A percentile compares a stretch with the other conserved stretches of the same genome.
phyloP scores from a whole-genome alignment of 1,140 invertebrate species.

The Pygmarrhopalites habei region DNA sequence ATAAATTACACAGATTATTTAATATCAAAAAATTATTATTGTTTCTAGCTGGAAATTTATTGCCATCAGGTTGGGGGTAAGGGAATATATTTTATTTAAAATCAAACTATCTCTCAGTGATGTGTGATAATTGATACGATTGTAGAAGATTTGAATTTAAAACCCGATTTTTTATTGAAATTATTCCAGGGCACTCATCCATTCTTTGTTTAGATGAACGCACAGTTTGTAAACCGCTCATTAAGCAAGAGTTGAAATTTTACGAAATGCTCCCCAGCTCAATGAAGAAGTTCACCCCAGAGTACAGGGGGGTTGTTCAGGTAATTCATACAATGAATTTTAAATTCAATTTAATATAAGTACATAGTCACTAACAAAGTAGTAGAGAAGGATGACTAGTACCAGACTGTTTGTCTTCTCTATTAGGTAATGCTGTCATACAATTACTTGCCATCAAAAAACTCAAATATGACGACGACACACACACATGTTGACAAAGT shows the following conservation, averaged over 20 bases:
- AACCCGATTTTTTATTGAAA: no score
- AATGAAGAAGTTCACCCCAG: slow-evolving; percentile 50
- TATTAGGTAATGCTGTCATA: no score
- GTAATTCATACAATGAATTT: no score
- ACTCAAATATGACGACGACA: no score
- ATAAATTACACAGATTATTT: no score
- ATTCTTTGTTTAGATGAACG: slow-evolving; percentile 52
- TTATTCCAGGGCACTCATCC: slow-evolving; percentile 49
- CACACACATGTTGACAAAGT: no score
- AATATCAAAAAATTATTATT: no score
- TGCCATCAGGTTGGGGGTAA: slow-evolving; percentile 51
- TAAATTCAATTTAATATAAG: no score
- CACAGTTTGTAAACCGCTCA: slow-evolving; percentile 56
- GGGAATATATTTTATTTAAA: not conserved
- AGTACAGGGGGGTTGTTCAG: slow-evolving; percentile 46
- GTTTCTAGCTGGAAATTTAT: slow-evolving; percentile 46
- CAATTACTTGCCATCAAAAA: no score
- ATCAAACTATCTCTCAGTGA: not conserved
- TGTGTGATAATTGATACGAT: not conserved
- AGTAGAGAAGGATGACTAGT: no score
- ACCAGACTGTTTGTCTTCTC: no score
- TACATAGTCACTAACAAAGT: no score
- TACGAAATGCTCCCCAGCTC: slow-evolving; percentile 50
- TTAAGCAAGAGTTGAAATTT: slow-evolving; percentile 51
- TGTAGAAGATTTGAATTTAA: not conserved